Conservation (phyloP, 2,797 vertebrate genomes). For the Gallirallus australis region DNA sequence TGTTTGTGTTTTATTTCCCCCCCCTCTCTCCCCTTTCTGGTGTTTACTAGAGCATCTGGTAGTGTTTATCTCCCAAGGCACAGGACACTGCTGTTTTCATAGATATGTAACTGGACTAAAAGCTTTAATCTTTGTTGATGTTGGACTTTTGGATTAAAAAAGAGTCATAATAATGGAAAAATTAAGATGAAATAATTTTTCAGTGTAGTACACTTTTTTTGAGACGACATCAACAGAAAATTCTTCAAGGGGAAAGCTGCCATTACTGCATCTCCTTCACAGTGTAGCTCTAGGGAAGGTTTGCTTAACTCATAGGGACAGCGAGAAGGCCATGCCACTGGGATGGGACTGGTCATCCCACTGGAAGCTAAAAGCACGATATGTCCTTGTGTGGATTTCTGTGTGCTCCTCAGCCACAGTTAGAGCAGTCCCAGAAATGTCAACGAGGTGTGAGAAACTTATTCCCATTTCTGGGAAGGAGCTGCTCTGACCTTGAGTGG, state of each 20-base stretch:
- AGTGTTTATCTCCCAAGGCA: conserved; percentile 56
- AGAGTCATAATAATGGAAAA: conserved; percentile 46
- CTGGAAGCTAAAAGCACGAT: not conserved
- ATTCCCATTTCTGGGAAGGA: not conserved
- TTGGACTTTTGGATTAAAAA: conserved; percentile 42
- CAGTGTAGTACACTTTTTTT: not conserved
- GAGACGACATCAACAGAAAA: not conserved
- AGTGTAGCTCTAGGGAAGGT: not conserved
- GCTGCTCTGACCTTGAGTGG: not conserved
- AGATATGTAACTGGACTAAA: conserved; percentile 52
- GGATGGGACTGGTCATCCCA: not conserved
- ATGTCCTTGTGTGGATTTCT: not conserved
- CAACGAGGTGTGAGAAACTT: not conserved
- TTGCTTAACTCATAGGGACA: not conserved
- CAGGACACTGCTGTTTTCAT: conserved; percentile 50
- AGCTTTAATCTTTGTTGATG: conserved; percentile 61
- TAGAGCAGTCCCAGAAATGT: not conserved
- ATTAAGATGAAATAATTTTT: conserved; percentile 36
- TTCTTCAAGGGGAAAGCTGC: not conserved
- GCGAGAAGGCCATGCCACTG: not conserved
- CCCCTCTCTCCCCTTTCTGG: not conserved
- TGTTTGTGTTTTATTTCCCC: not conserved
- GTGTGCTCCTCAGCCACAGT: not conserved
- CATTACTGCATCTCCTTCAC: not conserved
- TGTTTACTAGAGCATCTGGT: conserved; percentile 64